These are phyloP conservation scores for Eupristina koningsbergeri DNA, from an alignment of 1,140 invertebrate genomes.

Conservation along the genomic window DNA sequence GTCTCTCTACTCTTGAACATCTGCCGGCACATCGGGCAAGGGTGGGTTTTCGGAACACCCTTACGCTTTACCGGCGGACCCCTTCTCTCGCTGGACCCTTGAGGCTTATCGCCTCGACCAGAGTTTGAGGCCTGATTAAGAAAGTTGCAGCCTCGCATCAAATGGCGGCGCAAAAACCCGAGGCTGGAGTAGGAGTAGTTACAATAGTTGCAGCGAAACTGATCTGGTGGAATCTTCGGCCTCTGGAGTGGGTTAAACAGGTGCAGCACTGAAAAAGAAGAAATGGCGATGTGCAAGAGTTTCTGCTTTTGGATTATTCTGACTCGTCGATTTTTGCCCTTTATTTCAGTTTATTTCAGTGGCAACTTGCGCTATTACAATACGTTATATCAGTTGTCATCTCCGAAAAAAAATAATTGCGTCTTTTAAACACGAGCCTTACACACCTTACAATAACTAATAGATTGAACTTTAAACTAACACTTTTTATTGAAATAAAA, in stretches of 20 bases:
- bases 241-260: background rate
- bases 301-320: background rate
- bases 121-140: background rate
- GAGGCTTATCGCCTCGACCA: background rate
- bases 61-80: background rate
- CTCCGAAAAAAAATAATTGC: too few species aligned
- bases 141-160: slow-evolving; percentile 55
- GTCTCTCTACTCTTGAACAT: slow-evolving; percentile 74
- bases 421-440: too few species aligned
- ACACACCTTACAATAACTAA: too few species aligned
- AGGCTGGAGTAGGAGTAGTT: slow-evolving; percentile 53
- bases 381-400: too few species aligned
- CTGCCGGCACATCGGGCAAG: slow-evolving; percentile 70
- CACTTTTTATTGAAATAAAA: too few species aligned
- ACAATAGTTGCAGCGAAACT: slow-evolving; percentile 57
- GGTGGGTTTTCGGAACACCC: slow-evolving; percentile 47
- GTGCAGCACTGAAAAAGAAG: slow-evolving; percentile 21
- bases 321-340: background rate
- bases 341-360: background rate
- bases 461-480: too few species aligned
- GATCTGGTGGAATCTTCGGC: background rate
- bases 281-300: slow-evolving; percentile 22
- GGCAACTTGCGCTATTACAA: too few species aligned
- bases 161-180: slow-evolving; percentile 56
- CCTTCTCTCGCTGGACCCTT: background rate